Percentiles rank a stretch among this genome's conserved stretches.
Evolutionary conservation across 2,797 vertebrate genomes (phyloP).

Genomic region (Loris lydekkerianus): DNA sequence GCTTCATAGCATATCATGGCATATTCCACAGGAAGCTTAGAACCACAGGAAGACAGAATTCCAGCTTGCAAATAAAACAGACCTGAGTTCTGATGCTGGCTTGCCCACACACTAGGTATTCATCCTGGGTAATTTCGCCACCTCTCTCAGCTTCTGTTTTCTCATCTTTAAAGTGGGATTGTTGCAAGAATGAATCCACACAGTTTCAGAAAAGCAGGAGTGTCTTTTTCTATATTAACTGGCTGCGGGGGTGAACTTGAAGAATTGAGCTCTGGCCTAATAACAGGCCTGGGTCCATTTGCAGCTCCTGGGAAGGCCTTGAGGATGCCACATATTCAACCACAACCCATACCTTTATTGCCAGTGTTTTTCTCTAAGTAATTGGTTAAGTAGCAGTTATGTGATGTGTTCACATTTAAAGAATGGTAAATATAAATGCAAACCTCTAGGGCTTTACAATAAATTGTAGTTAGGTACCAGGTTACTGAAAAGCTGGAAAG

Average conservation of each 20-base stretch:
- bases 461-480: neutral
- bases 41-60: neutral
- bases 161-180: neutral
- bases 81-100: neutral
- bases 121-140: neutral
- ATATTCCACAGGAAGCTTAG: neutral
- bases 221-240: neutral
- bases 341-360: neutral
- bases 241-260: neutral
- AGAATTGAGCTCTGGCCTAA: neutral
- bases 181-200: conserved; percentile 35
- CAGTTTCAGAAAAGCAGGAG: neutral
- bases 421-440: conserved; percentile 33
- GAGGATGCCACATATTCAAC: neutral
- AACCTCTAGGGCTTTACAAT: neutral
- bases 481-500: conserved; percentile 30
- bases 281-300: neutral
- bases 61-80: conserved; percentile 15
- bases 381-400: neutral
- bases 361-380: neutral
- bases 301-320: neutral
- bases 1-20: neutral
- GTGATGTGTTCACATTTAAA: conserved; percentile 23
- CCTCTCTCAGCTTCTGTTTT: neutral
- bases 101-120: neutral